Evolutionary conservation across 2,113 vertebrate species (phyloP), one percentile per base, ranked within the genome.

Genomic region (Narcine bancroftii): DNA sequence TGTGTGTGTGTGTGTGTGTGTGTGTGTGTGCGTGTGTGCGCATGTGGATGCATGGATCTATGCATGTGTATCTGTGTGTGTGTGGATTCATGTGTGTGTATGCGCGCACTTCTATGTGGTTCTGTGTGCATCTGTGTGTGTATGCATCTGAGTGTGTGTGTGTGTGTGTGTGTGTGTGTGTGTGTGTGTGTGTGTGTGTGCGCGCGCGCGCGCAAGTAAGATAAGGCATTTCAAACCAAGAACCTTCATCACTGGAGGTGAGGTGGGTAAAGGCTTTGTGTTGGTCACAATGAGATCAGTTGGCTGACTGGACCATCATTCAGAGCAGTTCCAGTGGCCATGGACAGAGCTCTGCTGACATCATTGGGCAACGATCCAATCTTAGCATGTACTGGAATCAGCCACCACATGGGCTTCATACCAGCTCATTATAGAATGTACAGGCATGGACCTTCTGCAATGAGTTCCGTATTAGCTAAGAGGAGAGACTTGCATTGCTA

Each of bases 111-210:
- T n/a, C 17, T 85, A n/a, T n/a, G 81, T n/a, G 81, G n/a, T n/a
- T n/a, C n/a, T 69, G 65, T 69, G 65, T 11, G 79, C 33, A 6
- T n/a, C 17, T 85, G 81, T n/a, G 81, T n/a, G 81, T 10, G 81
- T 0, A 6, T 19, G 17, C n/a, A 36, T 94, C 95, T 53, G 94
- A 94, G 93, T 94, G 72, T 0, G 95, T 95, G 93, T 56, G 56
- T 13, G 17, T 47, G 9, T 24, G 33, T 50, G 24, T 65, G 5
- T 45, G 87, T 42, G 94, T 79, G 92, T 76, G 77, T 66, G 77
- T 81, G 92, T 92, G 63, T 92, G 33, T 73, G 17, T 19, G 29
- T 5, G 13, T n/a, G 65, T 2, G 3, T 71, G 66, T 11, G 42
- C 26, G 39, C 76, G 26, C 7, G 76, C 47, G 21, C 24, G 65